Conservation (phyloP, 2,113 vertebrate species). For the Odocoileus virginianus region DNA sequence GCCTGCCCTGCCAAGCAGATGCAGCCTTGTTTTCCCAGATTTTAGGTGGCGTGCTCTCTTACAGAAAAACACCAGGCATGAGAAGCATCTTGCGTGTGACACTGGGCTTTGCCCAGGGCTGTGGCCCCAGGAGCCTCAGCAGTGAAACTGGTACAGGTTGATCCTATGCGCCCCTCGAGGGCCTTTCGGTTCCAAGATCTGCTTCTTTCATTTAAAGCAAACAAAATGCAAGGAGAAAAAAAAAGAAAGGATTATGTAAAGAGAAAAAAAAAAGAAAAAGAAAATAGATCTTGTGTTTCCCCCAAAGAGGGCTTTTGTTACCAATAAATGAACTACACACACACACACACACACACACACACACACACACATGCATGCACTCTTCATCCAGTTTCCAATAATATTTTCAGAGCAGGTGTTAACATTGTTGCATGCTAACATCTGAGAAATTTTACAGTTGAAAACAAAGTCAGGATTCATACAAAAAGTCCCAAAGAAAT, state of each 20-base stretch:
- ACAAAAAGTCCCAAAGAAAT: background rate
- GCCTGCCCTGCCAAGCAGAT: background rate
- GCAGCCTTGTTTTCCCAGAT: fast-evolving
- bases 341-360: background rate
- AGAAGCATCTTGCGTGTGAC: no score
- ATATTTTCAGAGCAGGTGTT: background rate
- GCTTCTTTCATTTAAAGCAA: background rate
- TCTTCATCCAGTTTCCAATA: background rate
- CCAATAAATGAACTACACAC: background rate
- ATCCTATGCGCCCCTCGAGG: background rate
- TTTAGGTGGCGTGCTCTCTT: background rate
- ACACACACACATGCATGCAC: fast-evolving
- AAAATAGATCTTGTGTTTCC: background rate
- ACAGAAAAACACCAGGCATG: background rate
- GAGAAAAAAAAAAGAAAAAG: background rate
- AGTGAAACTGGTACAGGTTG: fast-evolving
- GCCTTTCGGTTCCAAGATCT: background rate
- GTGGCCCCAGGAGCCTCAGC: background rate
- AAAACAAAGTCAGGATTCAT: background rate
- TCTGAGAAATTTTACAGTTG: background rate
- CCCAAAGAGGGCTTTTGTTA: background rate
- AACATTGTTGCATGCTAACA: background rate
- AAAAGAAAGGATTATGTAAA: background rate
- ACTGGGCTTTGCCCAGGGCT: background rate
- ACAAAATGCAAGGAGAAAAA: background rate